Percentiles rank a stretch among this genome's conserved stretches.
These are phyloP conservation scores for Poeciliopsis occidentalis DNA, from an alignment of 2,113 vertebrate species.

Conservation along the genomic window DNA sequence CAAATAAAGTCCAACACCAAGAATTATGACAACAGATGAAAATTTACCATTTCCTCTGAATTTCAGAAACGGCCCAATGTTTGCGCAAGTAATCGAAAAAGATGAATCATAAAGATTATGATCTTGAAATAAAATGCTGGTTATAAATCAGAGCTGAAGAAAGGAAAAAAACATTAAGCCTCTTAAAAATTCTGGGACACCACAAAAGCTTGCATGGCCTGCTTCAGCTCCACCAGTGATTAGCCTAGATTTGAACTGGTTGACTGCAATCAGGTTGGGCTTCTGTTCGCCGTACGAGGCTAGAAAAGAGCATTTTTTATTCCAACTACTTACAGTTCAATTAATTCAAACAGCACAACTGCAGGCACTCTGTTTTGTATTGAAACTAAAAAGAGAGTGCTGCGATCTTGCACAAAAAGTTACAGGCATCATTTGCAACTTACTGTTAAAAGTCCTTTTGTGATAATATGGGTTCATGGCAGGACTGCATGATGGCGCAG, in stretches of 20 bases:
- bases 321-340: conserved; percentile 20
- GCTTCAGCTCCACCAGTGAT: conserved; percentile 37
- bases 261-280: conserved; percentile 8
- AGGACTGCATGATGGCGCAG: too few relatives aligned
- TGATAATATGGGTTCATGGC: background rate
- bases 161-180: conserved; percentile 39
- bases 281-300: background rate
- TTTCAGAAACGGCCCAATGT: background rate
- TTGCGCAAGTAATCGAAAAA: background rate
- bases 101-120: background rate
- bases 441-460: background rate
- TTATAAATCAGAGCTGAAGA: background rate
- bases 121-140: background rate
- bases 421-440: conserved; percentile 6
- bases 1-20: background rate
- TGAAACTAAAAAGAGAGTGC: background rate
- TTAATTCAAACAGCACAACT: conserved; percentile 9
- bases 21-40: background rate
- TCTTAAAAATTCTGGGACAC: conserved; percentile 50
- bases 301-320: conserved; percentile 12
- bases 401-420: conserved; percentile 10
- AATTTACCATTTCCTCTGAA: conserved; percentile 2
- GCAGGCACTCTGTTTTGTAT: background rate
- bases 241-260: conserved; percentile 19
- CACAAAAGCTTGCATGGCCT: conserved; percentile 34